Base-by-base conservation (phyloP, 2,888 invertebrate genomes). In the Lasioglossum leucozonium region DNA sequence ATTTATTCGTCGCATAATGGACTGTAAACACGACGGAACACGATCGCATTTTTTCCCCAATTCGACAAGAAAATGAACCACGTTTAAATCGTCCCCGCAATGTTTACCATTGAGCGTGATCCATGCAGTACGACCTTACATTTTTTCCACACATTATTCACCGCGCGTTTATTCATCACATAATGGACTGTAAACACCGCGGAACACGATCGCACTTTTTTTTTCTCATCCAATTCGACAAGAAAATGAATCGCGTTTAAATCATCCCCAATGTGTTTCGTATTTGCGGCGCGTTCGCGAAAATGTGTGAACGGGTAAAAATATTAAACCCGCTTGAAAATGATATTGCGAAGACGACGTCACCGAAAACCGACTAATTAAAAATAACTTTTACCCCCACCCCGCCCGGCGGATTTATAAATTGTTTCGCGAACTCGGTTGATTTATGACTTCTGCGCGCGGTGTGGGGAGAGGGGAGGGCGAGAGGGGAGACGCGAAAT, bases 401-500 rank as follows among this genome's bases (percentile, higher is more conserved):
- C 6, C 30, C 6, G 6, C 2, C 4, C 58, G 0, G 1, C 22
- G 34, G 44, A 30, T 26, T 69, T 55, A 55, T 73, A 58, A 79
- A 78, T 74, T 72, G 71, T 69, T 81, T 47, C 18, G 26, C 37
- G 22, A 40, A 13, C n/a, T 30, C 18, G 26, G 58, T 13, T 79
- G 72, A 84, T 84, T 74, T 69, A 76, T 71, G 74, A 77, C 42
- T 71, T 51, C 42, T 72, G 62, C 44, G 51, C 72, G n/a, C n/a
- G n/a, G n/a, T n/a, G n/a, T n/a, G n/a, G n/a, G n/a, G n/a, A n/a
- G n/a, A n/a, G n/a, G n/a, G n/a, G n/a, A n/a, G n/a, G n/a, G n/a
- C n/a, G n/a, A n/a, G n/a, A n/a, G n/a, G 34, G 73, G 62, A 62
- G 55, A 79, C 67, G 40, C 72, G 79, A 85, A 85, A 84, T 74